A percentile compares a stretch with the other conserved stretches of the same genome.
phyloP scores from a whole-genome alignment of 1,140 invertebrate genomes.

The Paraescarpia echinospica region DNA sequence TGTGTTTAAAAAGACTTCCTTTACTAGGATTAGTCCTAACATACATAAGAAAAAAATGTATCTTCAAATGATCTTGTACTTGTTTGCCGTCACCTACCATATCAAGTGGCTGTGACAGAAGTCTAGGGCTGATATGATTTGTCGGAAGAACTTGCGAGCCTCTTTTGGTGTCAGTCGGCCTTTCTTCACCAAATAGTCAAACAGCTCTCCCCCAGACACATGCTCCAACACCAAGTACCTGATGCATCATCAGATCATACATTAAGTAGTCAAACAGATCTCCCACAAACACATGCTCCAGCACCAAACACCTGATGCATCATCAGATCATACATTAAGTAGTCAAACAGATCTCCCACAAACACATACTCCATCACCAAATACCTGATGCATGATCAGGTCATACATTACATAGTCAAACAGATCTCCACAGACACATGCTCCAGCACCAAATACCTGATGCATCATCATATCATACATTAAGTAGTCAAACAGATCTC shows the following conservation, averaged over 20 bases:
- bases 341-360: slow-evolving; percentile 98
- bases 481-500: too few species aligned
- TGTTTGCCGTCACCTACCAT: slow-evolving; percentile 73
- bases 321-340: slow-evolving; percentile 72
- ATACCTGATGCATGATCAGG: slow-evolving; percentile 71
- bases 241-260: slow-evolving; percentile 47
- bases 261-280: slow-evolving; percentile 99
- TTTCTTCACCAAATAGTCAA: slow-evolving; percentile 99
- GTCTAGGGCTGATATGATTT: slow-evolving; percentile 98
- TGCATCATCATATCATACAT: slow-evolving; percentile 44
- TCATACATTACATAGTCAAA: slow-evolving; percentile 95
- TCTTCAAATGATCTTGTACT: not conserved
- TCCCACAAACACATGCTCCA: slow-evolving; percentile 98
- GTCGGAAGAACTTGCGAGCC: slow-evolving; percentile 95
- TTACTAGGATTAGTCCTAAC: too few species aligned
- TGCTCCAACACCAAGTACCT: slow-evolving; percentile 98
- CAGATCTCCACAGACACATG: slow-evolving; percentile 97
- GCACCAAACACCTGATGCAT: slow-evolving; percentile 84
- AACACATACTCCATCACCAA: slow-evolving; percentile 97
- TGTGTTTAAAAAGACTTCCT: too few species aligned
- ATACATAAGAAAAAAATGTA: not conserved
- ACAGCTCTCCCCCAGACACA: slow-evolving; percentile 97
- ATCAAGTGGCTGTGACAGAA: slow-evolving; percentile 99
- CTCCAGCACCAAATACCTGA: slow-evolving; percentile 94
- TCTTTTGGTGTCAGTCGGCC: slow-evolving; percentile 97